Evolutionary conservation across 2,113 vertebrate genomes (phyloP).

Genomic region (Hepsetus odoe): DNA sequence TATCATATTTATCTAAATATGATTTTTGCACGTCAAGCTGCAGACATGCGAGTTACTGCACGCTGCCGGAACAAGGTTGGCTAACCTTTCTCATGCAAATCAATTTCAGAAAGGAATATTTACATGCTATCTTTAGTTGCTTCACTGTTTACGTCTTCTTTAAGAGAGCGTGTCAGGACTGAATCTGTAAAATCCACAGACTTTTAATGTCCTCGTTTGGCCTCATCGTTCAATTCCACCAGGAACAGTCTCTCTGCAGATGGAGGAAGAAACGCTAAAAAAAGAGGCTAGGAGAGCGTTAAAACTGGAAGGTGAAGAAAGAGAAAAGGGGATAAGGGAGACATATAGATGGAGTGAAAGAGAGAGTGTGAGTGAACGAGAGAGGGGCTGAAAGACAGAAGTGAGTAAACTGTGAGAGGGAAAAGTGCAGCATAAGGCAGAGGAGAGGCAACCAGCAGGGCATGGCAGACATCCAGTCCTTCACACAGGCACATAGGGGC

Average conservation of each 20-base stretch:
- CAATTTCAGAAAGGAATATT: not conserved
- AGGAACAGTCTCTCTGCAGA: not conserved
- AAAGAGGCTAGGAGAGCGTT: not conserved
- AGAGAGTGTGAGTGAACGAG: not conserved
- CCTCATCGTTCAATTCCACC: not conserved
- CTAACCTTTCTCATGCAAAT: not conserved
- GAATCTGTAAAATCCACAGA: not conserved
- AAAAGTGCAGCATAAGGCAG: conserved; percentile 24
- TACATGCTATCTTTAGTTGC: not conserved
- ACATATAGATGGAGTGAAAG: not conserved
- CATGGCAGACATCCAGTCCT: conserved; percentile 30
- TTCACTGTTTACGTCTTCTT: not conserved
- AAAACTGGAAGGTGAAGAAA: not conserved
- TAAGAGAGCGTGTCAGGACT: too few relatives aligned
- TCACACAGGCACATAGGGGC: conserved; percentile 8
- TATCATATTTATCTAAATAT: too few relatives aligned
- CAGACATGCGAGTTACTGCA: not conserved
- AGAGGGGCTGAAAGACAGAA: not conserved
- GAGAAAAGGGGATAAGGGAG: not conserved
- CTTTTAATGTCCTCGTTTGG: not conserved
- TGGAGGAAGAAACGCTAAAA: not conserved
- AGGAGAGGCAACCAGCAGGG: conserved; percentile 8
- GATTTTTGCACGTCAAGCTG: not conserved
- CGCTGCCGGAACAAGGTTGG: not conserved
- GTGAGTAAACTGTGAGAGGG: not conserved